Evolutionary conservation across 2,797 vertebrate genomes (phyloP), one percentile per base, ranked within the genome.

Genomic region (Thripadectes ignobilis): DNA sequence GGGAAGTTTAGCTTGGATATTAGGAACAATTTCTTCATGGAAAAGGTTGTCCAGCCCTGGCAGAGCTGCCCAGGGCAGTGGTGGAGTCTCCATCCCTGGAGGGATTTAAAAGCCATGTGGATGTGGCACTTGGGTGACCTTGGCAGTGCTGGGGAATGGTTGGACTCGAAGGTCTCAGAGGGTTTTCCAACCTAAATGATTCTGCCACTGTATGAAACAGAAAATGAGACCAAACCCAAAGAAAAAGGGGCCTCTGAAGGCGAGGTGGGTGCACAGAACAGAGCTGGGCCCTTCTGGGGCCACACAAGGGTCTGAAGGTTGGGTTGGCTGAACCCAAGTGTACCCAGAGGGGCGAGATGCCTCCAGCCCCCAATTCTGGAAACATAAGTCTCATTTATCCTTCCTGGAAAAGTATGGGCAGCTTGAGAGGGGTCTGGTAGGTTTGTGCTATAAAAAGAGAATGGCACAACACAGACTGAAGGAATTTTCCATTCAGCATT

Each of bases 401-500:
- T 92, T 89, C 93, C 88, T 89, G 96, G 95, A 93, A 95, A 78
- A 95, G 75, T 10, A 85, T 0, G 72, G 78, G 82, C 65, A 88
- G 57, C 26, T 55, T 0, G 1, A 92, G 54, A 85, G 81, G 77
- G 71, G 58, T 34, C 52, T 77, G 91, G 72, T 85, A 85, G 94
- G 95, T 93, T 94, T 54, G 38, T 12, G 4, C 72, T 83, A 34
- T 65, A 85, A 94, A 93, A 85, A 83, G 81, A 95, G 84, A 89
- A 89, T 38, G 69, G 75, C 87, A 90, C 65, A 92, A 93, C 84
- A 85, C 57, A 95, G 93, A 57, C 0, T 36, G 93, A 84, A 94
- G 80, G 88, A 95, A 94, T 96, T 96, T 94, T 95, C 95, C 93
- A 96, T 93, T 96, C 95, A 96, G 78, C 93, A 95, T 94, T 93